Conservation (phyloP, 2,888 invertebrate genomes). For the Hirtodrosophila confusa region DNA sequence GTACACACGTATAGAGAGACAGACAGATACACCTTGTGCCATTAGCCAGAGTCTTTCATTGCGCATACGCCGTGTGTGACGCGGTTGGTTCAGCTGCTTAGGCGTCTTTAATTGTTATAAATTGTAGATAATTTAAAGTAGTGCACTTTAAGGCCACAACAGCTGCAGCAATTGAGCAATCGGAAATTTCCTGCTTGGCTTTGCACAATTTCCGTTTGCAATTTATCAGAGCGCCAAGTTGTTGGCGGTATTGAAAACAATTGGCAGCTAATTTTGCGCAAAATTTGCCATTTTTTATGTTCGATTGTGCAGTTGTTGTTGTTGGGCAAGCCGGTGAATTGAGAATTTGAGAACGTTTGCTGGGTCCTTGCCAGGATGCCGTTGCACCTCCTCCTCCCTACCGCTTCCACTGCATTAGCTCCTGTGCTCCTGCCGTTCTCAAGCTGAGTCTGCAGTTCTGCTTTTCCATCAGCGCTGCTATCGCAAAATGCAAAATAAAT, state of each 20-base stretch:
- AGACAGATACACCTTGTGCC: conserved; percentile 42
- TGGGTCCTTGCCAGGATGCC: conserved; percentile 47
- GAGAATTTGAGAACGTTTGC: conserved; percentile 30
- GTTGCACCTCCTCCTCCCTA: no score
- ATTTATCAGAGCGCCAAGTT: conserved; percentile 58
- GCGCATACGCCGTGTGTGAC: conserved; percentile 60
- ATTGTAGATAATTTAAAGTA: conserved; percentile 63
- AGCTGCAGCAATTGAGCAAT: conserved; percentile 52
- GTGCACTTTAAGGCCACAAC: conserved; percentile 24
- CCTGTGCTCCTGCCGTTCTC: conserved; percentile 18
- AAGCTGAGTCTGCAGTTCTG: conserved; percentile 19
- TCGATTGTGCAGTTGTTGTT: conserved; percentile 22
- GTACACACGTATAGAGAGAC: neutral
- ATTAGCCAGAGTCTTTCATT: conserved; percentile 53
- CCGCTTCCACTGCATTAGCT: neutral
- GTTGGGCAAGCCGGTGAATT: conserved; percentile 28
- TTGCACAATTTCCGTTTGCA: conserved; percentile 69
- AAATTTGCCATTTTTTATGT: conserved; percentile 67
- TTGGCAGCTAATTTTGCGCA: conserved; percentile 76
- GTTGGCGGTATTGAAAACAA: conserved; percentile 71
- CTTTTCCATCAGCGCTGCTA: conserved; percentile 39
- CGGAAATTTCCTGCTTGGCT: conserved; percentile 69
- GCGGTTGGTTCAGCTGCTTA: conserved; percentile 33
- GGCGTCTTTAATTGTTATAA: conserved; percentile 66
- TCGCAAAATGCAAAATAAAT: conserved; percentile 71